Evolutionary conservation across 2,888 invertebrate genomes (phyloP), one percentile per base, ranked within the genome.

Genomic region (Dioctria linearis): DNA sequence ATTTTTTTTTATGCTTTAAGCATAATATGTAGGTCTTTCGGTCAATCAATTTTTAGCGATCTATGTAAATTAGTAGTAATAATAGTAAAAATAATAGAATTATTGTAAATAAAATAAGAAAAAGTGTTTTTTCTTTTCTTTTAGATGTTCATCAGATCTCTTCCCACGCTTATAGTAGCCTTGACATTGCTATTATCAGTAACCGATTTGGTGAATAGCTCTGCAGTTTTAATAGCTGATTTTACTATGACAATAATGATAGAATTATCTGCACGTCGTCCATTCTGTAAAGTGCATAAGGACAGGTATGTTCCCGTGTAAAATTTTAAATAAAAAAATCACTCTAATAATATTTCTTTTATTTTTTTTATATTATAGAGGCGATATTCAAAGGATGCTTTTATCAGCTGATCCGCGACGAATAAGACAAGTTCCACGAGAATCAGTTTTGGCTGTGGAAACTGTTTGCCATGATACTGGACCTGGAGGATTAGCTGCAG

Each of bases 231-330:
- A 61, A 92, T 93, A 79, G 91, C 92, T 0, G 93, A 93, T 84
- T 89, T 90, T 83, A 90, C 90, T 54, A 93, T 93, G 92, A 90
- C 92, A 3, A 91, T 90, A 81, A 92, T 93, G 92, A 91, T 93
- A 66, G 92, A 93, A 85, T 86, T 93, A 3, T 91, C 91, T 4
- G 91, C 92, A 0, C 88, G 89, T 2, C 90, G 90, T 83, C 93
- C 93, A 4, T 92, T 91, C 84, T 93, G 93, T 84, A 90, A 89
- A 66, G 89, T 93, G 80, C 91, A 92, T 84, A 90, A 88, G 9
- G 92, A 93, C 85, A 90, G 91, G 91, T 91, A 79, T 69, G 37
- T 13, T 25, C 1, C 2, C 43, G 43, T 11, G 8, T n/a, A 8
- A 4, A 42, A 13, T 25, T n/a, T 2, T 5, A 59, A 25, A 25